Conservation (phyloP, 2,797 vertebrate genomes). For the Tapirus indicus region DNA sequence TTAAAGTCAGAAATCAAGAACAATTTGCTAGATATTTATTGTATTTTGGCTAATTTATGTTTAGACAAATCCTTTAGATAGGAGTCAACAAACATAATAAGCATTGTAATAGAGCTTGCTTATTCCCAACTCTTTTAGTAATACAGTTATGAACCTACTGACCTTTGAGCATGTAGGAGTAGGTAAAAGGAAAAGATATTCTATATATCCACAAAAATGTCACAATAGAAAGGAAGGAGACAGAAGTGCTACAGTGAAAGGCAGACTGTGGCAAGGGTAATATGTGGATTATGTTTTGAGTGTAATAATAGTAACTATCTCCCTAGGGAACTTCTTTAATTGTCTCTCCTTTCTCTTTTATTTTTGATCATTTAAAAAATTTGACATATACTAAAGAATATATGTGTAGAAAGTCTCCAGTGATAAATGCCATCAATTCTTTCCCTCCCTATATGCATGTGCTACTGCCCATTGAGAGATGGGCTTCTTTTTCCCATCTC, state of each 20-base stretch:
- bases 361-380: not conserved
- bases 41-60: not conserved
- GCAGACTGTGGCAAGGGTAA: not conserved
- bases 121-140: not conserved
- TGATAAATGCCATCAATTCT: not conserved
- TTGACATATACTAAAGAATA: not conserved
- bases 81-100: not conserved
- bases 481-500: not conserved
- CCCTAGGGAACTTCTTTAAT: not conserved
- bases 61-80: not conserved
- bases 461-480: not conserved
- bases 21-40: not conserved
- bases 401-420: not conserved
- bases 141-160: not conserved
- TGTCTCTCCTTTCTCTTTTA: not conserved
- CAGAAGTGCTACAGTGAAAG: not conserved
- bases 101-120: not conserved
- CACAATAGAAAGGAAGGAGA: not conserved
- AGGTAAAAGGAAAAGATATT: not conserved
- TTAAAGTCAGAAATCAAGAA: slow-evolving; percentile 43
- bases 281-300: not conserved
- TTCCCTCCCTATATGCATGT: not conserved
- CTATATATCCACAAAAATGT: not conserved
- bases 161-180: not conserved
- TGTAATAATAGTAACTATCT: not conserved